These are phyloP conservation scores for Chaetorhynchus papuensis DNA, from an alignment of 2,113 vertebrate species.

Conservation along the genomic window DNA sequence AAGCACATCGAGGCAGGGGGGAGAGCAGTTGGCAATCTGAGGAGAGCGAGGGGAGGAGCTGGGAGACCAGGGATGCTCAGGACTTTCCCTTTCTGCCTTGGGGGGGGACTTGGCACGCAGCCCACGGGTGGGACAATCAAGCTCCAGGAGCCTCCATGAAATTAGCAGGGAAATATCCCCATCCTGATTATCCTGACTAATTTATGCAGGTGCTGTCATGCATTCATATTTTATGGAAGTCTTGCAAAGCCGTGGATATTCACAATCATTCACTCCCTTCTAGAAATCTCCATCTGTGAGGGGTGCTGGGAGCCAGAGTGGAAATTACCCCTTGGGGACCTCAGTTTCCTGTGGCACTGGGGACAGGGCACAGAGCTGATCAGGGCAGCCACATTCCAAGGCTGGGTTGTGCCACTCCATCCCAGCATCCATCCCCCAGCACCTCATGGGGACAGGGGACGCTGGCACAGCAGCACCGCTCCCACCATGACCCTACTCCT, in stretches of 20 bases:
- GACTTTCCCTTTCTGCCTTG: not conserved
- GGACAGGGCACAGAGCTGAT: not conserved
- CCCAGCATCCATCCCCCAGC: not conserved
- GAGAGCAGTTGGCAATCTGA: not conserved
- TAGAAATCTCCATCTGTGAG: not conserved
- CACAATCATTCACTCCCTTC: not conserved
- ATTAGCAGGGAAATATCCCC: not conserved
- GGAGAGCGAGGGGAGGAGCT: not conserved
- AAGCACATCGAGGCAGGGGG: not conserved
- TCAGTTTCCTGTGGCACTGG: accelerated
- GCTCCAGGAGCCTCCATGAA: not conserved
- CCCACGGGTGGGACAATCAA: not conserved
- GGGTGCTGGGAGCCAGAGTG: not conserved
- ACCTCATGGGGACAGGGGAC: not conserved
- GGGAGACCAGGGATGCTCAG: not conserved
- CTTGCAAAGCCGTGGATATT: not conserved
- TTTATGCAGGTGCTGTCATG: not conserved
- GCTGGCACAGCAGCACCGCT: not conserved
- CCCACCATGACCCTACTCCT: accelerated
- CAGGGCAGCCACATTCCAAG: not conserved
- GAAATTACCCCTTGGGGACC: not conserved
- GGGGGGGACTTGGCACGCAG: not conserved
- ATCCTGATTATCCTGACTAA: conserved; percentile 15
- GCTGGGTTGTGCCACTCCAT: not conserved
- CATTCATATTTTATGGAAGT: not conserved